Conservation (phyloP, 2,113 vertebrate species). For the Pipa parva region DNA sequence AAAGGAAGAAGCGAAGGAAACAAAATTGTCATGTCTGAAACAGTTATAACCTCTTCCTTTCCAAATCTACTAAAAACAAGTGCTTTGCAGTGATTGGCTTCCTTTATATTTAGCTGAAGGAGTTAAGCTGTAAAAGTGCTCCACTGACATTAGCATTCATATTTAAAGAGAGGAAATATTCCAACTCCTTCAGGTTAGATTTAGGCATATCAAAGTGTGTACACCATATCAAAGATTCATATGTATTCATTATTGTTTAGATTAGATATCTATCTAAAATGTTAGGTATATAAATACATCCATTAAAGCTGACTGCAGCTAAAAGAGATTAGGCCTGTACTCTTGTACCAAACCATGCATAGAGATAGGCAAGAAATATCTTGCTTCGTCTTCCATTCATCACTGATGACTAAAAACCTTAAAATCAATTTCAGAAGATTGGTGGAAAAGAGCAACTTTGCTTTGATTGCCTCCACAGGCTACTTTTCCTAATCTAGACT, state of each 20-base stretch:
- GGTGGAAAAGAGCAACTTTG: constrained; percentile 22
- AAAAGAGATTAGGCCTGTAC: not conserved
- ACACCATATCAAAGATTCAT: not conserved
- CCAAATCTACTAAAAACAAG: too few relatives aligned
- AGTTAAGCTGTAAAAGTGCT: not conserved
- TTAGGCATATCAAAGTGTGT: constrained; percentile 1
- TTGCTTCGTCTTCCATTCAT: not conserved
- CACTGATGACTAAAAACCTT: constrained; percentile 2
- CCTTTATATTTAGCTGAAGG: not conserved
- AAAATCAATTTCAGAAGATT: constrained; percentile 22
- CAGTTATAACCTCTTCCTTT: too few relatives aligned
- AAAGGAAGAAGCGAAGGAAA: too few relatives aligned
- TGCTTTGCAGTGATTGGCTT: too few relatives aligned
- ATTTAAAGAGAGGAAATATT: constrained; percentile 1
- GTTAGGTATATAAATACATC: constrained; percentile 8
- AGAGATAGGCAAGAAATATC: not conserved
- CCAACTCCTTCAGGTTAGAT: not conserved
- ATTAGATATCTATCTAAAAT: constrained; percentile 6
- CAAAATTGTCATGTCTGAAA: too few relatives aligned
- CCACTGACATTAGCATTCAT: not conserved
- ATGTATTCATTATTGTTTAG: constrained; percentile 5
- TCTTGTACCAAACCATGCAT: not conserved
- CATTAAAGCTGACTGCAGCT: not conserved
- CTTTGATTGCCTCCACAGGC: constrained; percentile 10
- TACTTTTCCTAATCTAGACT: constrained; percentile 21